Conservation (phyloP, 2,888 invertebrate species). For the Plebejus argus region DNA sequence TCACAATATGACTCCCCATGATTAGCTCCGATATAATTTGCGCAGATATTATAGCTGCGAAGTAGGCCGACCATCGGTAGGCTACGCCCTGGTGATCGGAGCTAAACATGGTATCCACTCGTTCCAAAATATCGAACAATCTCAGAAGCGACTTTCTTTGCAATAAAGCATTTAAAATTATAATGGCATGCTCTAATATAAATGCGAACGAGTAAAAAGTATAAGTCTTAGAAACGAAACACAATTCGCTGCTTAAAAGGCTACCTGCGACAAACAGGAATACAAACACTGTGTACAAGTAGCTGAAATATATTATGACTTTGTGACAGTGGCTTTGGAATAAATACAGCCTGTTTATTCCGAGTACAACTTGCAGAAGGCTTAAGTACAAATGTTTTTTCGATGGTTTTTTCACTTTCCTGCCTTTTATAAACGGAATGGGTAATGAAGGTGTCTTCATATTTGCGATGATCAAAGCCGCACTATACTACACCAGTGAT, state of each 20-base stretch:
- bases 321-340: slow-evolving; percentile 1
- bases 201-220: neutral
- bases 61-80: neutral
- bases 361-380: slow-evolving; percentile 10
- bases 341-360: slow-evolving; percentile 21
- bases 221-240: neutral
- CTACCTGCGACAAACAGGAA: neutral
- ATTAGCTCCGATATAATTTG: neutral
- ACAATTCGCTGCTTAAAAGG: no score
- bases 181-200: neutral
- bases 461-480: slow-evolving; percentile 9
- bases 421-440: neutral
- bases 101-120: neutral
- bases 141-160: slow-evolving; percentile 7
- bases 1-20: neutral
- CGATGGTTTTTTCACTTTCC: neutral
- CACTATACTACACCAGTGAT: neutral
- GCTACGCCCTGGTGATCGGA: neutral
- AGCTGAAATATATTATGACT: neutral
- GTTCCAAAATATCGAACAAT: neutral
- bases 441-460: slow-evolving; percentile 10
- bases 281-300: slow-evolving; percentile 19
- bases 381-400: neutral
- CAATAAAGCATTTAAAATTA: neutral
- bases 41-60: neutral